Evolutionary conservation across 2,888 invertebrate genomes (phyloP).

Genomic region (Melieria omissa): DNA sequence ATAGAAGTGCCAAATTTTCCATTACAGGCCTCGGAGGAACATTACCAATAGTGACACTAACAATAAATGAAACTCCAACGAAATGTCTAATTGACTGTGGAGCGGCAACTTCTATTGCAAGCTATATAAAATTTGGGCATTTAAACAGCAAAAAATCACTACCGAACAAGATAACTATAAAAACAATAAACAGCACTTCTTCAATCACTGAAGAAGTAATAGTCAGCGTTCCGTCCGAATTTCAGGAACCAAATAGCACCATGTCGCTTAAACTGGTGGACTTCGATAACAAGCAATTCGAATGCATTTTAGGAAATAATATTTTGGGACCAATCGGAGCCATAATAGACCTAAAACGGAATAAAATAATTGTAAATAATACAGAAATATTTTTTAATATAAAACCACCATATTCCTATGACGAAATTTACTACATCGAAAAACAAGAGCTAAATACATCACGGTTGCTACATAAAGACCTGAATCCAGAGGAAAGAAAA

Average conservation of each 20-base stretch:
- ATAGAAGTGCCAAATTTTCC: slow-evolving; percentile 42
- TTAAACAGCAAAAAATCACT: slow-evolving; percentile 32
- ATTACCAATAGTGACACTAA: slow-evolving; percentile 40
- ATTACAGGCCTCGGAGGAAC: slow-evolving; percentile 26
- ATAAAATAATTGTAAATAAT: no score
- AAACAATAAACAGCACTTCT: slow-evolving; percentile 30
- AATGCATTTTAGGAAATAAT: slow-evolving; percentile 36
- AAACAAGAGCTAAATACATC: background rate
- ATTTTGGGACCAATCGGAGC: slow-evolving; percentile 32
- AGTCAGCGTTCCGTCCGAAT: slow-evolving; percentile 33
- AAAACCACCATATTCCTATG: no score
- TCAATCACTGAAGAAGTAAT: slow-evolving; percentile 32
- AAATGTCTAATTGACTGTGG: slow-evolving; percentile 37
- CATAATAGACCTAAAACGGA: slow-evolving; percentile 21
- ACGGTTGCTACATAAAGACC: slow-evolving; percentile 21
- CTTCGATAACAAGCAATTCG: slow-evolving; percentile 30
- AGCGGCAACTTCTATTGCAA: slow-evolving; percentile 36
- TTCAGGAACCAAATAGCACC: slow-evolving; percentile 29
- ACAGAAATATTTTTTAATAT: no score
- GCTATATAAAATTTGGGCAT: slow-evolving; percentile 29
- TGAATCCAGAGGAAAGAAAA: slow-evolving; percentile 14
- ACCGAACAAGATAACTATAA: slow-evolving; percentile 31
- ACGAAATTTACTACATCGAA: no score
- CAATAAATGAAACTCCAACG: slow-evolving; percentile 31
- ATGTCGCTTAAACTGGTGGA: slow-evolving; percentile 37